Conservation (phyloP, 2,888 invertebrate genomes). For the Coenonympha arcania region DNA sequence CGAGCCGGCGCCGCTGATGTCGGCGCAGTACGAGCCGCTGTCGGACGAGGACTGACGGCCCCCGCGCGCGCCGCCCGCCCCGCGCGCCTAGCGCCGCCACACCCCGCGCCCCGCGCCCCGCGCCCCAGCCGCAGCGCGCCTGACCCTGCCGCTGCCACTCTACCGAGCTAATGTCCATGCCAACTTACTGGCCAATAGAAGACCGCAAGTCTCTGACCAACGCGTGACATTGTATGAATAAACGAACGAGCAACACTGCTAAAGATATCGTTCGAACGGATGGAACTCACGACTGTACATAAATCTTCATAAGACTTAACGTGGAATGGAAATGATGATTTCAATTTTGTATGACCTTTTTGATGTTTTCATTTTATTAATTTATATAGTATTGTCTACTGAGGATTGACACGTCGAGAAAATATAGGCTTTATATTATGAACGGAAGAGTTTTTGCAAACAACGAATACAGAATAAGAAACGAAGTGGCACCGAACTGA, state of each 20-base stretch:
- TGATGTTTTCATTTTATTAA: neutral
- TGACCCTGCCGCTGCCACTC: too few species aligned
- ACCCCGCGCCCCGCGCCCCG: conserved; percentile 20
- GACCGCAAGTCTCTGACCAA: too few species aligned
- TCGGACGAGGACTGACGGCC: conserved; percentile 90
- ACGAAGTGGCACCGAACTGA: neutral
- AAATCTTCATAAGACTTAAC: too few species aligned
- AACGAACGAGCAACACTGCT: too few species aligned
- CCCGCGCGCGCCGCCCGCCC: conserved; percentile 25
- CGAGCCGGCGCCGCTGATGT: conserved; percentile 91
- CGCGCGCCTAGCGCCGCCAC: conserved; percentile 17
- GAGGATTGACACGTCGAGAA: neutral
- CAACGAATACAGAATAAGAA: conserved; percentile 2
- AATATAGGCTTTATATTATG: neutral
- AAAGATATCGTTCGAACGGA: too few species aligned
- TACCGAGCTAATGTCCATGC: too few species aligned
- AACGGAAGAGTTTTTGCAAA: neutral
- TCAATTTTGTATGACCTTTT: neutral
- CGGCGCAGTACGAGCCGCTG: conserved; percentile 92
- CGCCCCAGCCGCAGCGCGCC: conserved; percentile 89
- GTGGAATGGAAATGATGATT: too few species aligned
- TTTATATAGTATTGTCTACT: neutral
- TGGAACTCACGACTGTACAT: too few species aligned
- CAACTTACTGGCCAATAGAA: too few species aligned
- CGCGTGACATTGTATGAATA: too few species aligned